These are phyloP conservation scores for Macrosiphum euphorbiae DNA, from an alignment of 2,888 invertebrate genomes.

Conservation along the genomic window DNA sequence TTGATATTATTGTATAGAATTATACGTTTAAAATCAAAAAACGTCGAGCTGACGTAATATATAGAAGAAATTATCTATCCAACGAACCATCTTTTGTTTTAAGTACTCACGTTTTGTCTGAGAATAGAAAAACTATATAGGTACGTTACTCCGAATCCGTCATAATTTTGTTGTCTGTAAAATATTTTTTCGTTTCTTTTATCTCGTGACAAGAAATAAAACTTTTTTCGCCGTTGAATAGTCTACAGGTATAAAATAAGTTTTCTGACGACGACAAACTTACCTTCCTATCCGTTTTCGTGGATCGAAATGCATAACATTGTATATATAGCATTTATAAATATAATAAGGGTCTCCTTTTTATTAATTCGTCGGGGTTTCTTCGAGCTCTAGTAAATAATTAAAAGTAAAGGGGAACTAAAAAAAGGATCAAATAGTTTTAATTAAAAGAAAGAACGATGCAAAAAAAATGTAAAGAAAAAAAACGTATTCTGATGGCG, in stretches of 20 bases:
- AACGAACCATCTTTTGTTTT: background rate
- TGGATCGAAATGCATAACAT: constrained; percentile 1
- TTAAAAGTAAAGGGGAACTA: background rate
- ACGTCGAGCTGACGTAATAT: background rate
- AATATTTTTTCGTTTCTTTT: background rate
- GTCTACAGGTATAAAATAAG: background rate
- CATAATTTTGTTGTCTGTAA: background rate
- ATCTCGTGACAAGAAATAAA: background rate
- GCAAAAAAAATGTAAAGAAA: constrained; percentile 23
- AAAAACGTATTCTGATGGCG: constrained; percentile 57
- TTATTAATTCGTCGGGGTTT: constrained; percentile 16
- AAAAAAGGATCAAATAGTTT: constrained; percentile 30
- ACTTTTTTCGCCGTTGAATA: background rate
- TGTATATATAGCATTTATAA: background rate
- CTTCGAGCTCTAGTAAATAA: background rate
- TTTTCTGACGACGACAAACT: background rate
- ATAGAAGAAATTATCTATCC: background rate
- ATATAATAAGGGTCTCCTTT: background rate
- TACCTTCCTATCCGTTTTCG: background rate
- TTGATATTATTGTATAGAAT: background rate
- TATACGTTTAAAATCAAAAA: background rate
- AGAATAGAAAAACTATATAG: constrained; percentile 1
- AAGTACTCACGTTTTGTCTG: background rate
- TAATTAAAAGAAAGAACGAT: constrained; percentile 46
- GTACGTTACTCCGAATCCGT: background rate